Evolutionary conservation across 2,888 invertebrate genomes (phyloP), one percentile per base, ranked within the genome.

Genomic region (Apamea anceps): DNA sequence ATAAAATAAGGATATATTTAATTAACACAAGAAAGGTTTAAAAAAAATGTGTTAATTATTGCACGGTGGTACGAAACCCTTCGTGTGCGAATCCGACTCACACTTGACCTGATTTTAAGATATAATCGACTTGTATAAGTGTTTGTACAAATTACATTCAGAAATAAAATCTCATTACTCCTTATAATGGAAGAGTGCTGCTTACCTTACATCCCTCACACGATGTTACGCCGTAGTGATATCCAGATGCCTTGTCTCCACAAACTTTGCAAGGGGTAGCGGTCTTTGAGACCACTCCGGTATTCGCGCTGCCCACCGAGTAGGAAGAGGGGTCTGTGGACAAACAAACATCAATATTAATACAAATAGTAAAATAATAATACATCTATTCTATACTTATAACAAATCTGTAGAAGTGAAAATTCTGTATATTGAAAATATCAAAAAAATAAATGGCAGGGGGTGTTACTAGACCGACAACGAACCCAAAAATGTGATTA

Each of bases 201-300:
- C 84, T 89, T 97, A 99, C 99, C 98, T 99, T 99, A 97, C 99
- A 99, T 89, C 99, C 99, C 96, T 99, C 99, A 96, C 99, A 99
- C 88, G 99, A 99, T 86, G 99, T 99, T 90, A 99, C 99, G 76
- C 99, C 99, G 98, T 99, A 99, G 96, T 99, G 99, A 96, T 99
- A 99, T 73, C 99, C 99, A 48, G 99, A 99, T 57, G 99, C 99
- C 93, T 99, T 99, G 96, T 99, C 99, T 68, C 99, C 99, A 96
- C 99, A 99, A 90, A 99, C 99, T 96, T 99, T 99, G 97, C 99
- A 99, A 80, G 99, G 98, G 89, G 99, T 98, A 94, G 99, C 99
- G 78, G 98, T 98, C 96, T 99, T 99, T 91, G 98, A 98, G 32
- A 70, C 81, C 54, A 80, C 66, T 87, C 98, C 98, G 88, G 98